A percentile compares a stretch with the other conserved stretches of the same genome.
phyloP scores from a whole-genome alignment of 2,888 invertebrate genomes.

The Caenorhabditis parvicauda region DNA sequence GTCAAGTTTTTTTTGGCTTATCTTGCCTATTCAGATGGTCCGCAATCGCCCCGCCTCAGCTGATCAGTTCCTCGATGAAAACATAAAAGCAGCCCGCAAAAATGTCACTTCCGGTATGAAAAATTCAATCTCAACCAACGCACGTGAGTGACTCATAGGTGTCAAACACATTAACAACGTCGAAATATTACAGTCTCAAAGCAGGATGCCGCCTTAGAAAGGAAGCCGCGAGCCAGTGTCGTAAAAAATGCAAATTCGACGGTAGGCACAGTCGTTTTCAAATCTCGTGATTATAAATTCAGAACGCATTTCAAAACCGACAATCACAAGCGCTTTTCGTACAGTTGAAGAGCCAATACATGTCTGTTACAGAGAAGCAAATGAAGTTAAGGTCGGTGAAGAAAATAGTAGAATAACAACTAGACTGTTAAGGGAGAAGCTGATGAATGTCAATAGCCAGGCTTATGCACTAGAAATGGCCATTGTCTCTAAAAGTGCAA shows the following conservation, averaged over 20 bases:
- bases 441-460: conserved; percentile 79
- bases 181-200: too few species aligned
- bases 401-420: background rate
- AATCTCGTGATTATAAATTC: too few species aligned
- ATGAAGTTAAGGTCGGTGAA: conserved; percentile 44
- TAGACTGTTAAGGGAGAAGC: conserved; percentile 49
- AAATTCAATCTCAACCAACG: conserved; percentile 46
- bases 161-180: too few species aligned
- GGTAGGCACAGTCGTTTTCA: too few species aligned
- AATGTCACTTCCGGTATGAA: conserved; percentile 40
- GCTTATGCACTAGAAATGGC: conserved; percentile 56
- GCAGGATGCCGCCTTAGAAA: too few species aligned
- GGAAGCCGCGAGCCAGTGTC: too few species aligned
- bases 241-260: too few species aligned
- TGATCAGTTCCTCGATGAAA: conserved; percentile 52
- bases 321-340: conserved; percentile 25
- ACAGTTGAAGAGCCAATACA: conserved; percentile 55
- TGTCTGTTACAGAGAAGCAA: conserved; percentile 50
- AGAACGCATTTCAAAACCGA: too few species aligned
- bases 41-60: conserved; percentile 57
- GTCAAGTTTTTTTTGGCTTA: conserved; percentile 5
- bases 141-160: too few species aligned
- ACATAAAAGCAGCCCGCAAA: conserved; percentile 43
- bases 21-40: conserved; percentile 19
- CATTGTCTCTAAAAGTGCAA: conserved; percentile 47